A percentile compares a stretch with the other conserved stretches of the same genome.
phyloP scores from a whole-genome alignment of 1,140 invertebrate genomes.

The Procambarus virginalis region DNA sequence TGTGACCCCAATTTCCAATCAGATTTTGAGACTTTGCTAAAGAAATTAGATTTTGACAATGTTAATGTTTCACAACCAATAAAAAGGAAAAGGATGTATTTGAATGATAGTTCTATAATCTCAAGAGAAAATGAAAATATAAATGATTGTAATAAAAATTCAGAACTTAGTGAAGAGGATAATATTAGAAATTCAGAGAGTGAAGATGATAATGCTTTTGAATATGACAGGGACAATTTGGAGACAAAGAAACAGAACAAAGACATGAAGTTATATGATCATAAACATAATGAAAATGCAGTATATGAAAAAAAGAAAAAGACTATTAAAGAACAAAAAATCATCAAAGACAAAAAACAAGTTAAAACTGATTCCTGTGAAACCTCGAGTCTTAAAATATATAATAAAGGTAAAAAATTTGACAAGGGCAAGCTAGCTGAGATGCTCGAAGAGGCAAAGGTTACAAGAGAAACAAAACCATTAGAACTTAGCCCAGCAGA shows the following conservation, averaged over 20 bases:
- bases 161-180: no score
- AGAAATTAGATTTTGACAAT: slow-evolving; percentile 12
- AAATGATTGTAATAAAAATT: no score
- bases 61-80: neutral
- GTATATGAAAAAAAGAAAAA: neutral
- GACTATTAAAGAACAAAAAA: neutral
- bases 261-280: neutral
- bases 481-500: neutral
- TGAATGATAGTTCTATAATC: no score
- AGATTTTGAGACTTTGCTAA: slow-evolving; percentile 3
- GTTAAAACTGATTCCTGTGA: neutral
- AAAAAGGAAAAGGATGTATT: neutral
- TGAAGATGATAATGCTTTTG: neutral
- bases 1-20: neutral
- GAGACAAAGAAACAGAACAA: neutral
- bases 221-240: neutral
- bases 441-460: neutral
- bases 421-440: neutral
- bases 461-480: neutral
- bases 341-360: neutral
- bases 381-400: neutral
- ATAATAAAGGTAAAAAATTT: neutral
- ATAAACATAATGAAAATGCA: neutral
- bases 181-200: neutral
- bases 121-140: no score